These are phyloP conservation scores for Xanthia togata DNA, from an alignment of 2,888 invertebrate genomes.

Conservation along the genomic window DNA sequence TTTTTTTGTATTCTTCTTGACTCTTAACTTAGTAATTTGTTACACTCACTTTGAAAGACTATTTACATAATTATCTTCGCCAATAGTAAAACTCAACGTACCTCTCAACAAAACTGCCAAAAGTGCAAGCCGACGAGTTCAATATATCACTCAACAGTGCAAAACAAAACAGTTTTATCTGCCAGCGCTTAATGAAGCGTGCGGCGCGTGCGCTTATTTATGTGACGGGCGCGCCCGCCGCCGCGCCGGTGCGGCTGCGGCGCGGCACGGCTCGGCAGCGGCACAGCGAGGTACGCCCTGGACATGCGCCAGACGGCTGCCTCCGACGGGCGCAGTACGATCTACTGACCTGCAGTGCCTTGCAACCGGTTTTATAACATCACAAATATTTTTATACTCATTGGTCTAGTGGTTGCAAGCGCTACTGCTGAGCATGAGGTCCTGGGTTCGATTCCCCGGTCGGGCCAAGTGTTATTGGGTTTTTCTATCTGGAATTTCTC, in stretches of 20 bases:
- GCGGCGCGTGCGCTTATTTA: too few species aligned
- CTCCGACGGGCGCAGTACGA: neutral
- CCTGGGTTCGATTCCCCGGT: too few species aligned
- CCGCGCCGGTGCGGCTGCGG: neutral
- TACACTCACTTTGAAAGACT: neutral
- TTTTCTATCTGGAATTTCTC: too few species aligned
- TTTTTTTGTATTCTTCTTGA: neutral
- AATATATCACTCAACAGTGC: neutral
- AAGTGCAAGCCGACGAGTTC: neutral
- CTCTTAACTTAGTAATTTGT: neutral
- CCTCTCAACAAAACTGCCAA: neutral
- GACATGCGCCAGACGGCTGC: slow-evolving; percentile 5
- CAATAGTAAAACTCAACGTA: neutral
- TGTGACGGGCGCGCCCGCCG: too few species aligned
- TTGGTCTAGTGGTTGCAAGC: too few species aligned
- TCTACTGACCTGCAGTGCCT: neutral
- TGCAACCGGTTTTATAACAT: too few species aligned
- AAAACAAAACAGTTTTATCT: slow-evolving; percentile 5
- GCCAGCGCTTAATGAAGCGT: neutral
- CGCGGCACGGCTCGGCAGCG: neutral
- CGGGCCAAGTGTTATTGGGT: too few species aligned
- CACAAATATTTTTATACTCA: too few species aligned
- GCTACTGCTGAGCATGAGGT: too few species aligned
- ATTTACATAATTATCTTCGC: neutral
- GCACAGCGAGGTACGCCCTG: neutral